Conservation (phyloP, 2,888 invertebrate genomes). For the Altica lythri region DNA sequence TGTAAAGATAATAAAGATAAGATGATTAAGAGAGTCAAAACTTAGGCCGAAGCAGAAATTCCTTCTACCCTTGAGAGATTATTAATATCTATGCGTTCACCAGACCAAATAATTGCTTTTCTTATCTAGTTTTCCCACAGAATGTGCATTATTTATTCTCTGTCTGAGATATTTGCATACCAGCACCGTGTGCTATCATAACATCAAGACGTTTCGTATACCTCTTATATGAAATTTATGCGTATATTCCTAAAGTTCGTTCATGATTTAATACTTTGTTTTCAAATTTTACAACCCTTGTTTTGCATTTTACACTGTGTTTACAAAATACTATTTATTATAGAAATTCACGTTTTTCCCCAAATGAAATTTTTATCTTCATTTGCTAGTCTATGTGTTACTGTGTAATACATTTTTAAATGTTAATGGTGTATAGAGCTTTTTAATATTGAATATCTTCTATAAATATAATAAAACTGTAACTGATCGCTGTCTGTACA, state of each 20-base stretch:
- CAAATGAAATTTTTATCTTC: too few species aligned
- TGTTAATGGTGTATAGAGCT: too few species aligned
- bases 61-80: slow-evolving; percentile 21
- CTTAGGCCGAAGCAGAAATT: slow-evolving; percentile 9
- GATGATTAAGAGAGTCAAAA: slow-evolving; percentile 31
- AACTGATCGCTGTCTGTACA: too few species aligned
- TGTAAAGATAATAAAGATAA: slow-evolving; percentile 28
- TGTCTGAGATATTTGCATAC: slow-evolving; percentile 28
- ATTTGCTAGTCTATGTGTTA: too few species aligned
- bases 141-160: slow-evolving; percentile 26
- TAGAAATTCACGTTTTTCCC: too few species aligned
- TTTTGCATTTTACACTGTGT: too few species aligned
- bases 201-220: slow-evolving; percentile 1
- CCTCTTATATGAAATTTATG: not conserved
- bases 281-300: too few species aligned
- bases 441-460: too few species aligned
- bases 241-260: not conserved
- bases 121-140: slow-evolving; percentile 37
- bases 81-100: slow-evolving; percentile 39
- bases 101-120: slow-evolving; percentile 42
- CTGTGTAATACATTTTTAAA: too few species aligned
- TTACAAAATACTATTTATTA: too few species aligned
- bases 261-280: too few species aligned
- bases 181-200: not conserved
- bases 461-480: too few species aligned